Percentiles rank a stretch among this genome's conserved stretches.
Evolutionary conservation across 2,113 vertebrate genomes (phyloP).

Genomic region (Engystomops pustulosus): DNA sequence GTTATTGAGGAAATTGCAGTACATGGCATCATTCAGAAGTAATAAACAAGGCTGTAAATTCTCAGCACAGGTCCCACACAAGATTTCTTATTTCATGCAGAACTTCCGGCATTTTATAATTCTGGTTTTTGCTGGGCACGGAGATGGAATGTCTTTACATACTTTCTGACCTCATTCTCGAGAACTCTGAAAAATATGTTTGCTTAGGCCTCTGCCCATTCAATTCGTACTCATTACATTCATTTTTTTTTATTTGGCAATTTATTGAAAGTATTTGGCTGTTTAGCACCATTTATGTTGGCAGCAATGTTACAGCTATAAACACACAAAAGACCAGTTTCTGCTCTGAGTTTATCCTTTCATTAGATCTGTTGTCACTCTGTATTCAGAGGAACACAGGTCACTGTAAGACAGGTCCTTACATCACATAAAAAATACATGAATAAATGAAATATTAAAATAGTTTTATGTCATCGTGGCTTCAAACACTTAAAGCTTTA

Average conservation of each 20-base stretch:
- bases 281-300: background rate
- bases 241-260: slow-evolving; percentile 28
- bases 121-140: slow-evolving; percentile 7
- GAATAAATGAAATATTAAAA: too few relatives aligned
- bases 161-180: slow-evolving; percentile 33
- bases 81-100: slow-evolving; percentile 41
- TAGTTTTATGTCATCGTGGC: too few relatives aligned
- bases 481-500: too few relatives aligned
- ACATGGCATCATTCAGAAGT: too few relatives aligned
- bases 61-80: slow-evolving; percentile 13
- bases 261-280: slow-evolving; percentile 27
- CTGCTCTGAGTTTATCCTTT: background rate
- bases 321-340: background rate
- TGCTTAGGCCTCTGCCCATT: background rate
- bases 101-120: slow-evolving; percentile 1
- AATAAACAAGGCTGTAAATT: background rate
- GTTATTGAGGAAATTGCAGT: background rate
- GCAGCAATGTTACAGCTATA: slow-evolving; percentile 5
- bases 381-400: background rate
- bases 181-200: slow-evolving; percentile 32
- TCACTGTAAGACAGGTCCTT: background rate
- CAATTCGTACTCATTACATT: slow-evolving; percentile 8
- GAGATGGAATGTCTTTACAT: slow-evolving; percentile 50
- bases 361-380: background rate
- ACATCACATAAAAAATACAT: too few relatives aligned